Evolutionary conservation across 37 sponge, comb jelly and placozoan genomes (phyloP).

Genomic region (Ianthella basta): DNA sequence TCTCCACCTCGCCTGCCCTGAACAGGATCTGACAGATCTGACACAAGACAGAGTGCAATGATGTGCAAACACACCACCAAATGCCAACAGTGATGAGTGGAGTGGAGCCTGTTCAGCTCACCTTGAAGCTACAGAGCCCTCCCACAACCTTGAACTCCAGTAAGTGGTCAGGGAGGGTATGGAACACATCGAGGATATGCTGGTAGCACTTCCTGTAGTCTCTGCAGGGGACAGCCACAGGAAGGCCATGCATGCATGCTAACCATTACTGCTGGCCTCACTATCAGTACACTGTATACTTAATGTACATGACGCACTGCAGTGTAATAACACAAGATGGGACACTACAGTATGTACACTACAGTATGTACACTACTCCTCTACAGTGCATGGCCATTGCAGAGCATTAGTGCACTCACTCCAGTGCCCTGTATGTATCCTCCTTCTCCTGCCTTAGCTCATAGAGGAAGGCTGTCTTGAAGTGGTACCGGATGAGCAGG

Average conservation of each 20-base stretch:
- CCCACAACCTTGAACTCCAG: slow-evolving; percentile 88
- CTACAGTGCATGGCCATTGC: no score
- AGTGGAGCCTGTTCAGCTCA: not conserved
- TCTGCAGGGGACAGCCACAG: not conserved
- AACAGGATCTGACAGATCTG: slow-evolving; percentile 91
- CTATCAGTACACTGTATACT: no score
- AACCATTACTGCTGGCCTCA: not conserved
- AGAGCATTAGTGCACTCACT: not conserved
- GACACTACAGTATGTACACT: not conserved
- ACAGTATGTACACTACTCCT: not conserved
- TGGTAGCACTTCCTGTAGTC: slow-evolving; percentile 25
- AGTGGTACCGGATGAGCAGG: slow-evolving; percentile 79
- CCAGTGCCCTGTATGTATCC: slow-evolving; percentile 63
- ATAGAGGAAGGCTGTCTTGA: slow-evolving; percentile 89
- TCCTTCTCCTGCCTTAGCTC: slow-evolving; percentile 83
- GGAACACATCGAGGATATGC: not conserved
- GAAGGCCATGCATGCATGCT: not conserved
- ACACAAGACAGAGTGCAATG: not conserved
- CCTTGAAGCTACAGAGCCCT: slow-evolving; percentile 92
- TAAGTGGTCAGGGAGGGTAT: slow-evolving; percentile 32
- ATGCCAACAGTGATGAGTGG: not conserved
- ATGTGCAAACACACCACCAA: not conserved
- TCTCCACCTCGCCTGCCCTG: slow-evolving; percentile 56
- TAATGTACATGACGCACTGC: no score
- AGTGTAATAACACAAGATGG: no score